Base-by-base conservation (phyloP, 2,888 invertebrate genomes). In the Perdita meconis region DNA sequence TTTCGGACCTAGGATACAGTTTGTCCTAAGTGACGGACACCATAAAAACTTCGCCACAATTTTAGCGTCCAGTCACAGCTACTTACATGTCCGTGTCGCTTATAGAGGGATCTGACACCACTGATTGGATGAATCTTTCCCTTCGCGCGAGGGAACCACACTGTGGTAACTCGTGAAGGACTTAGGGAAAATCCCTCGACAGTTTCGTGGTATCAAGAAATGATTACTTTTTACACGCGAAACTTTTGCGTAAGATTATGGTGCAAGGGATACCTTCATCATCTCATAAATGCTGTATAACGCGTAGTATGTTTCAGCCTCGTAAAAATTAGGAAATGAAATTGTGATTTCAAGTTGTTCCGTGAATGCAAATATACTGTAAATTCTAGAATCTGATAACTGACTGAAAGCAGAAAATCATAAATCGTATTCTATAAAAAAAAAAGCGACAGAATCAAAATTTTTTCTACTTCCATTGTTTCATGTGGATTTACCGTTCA, bases 121-220 rank as follows among this genome's bases (percentile, higher is more conserved):
- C 47, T 59, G 59, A 67, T 47, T 67, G 36, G 36, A 59, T 59
- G 34, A 67, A 67, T 59, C 57, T 67, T 38, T 47, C 40, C 36
- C 66, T 5, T 22, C 16, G 38, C 40, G 12, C 16, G 12, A n/a
- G n/a, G n/a, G n/a, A 47, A 19, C 36, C 34, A 36, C 47, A 34
- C 59, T 38, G 59, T 4, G 34, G 34, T 67, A 26, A 57, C 34
- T 59, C 36, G 36, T 30, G 5, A 34, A 47, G 47, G 24, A 24
- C 59, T 13, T 47, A 13, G 19, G 1, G 24, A 34, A 36, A 67
- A 67, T 59, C 59, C 59, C 50, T 38, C 47, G 16, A 22, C 26
- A 40, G 40, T 16, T 12, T 16, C 19, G 34, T 13, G 19, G 19
- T 24, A 8, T 12, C 16, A 24, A 12, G 16, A 59, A 47, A 24